These are phyloP conservation scores for Pristionchus exspectatus DNA, from an alignment of 2,888 invertebrate genomes.

Conservation along the genomic window DNA sequence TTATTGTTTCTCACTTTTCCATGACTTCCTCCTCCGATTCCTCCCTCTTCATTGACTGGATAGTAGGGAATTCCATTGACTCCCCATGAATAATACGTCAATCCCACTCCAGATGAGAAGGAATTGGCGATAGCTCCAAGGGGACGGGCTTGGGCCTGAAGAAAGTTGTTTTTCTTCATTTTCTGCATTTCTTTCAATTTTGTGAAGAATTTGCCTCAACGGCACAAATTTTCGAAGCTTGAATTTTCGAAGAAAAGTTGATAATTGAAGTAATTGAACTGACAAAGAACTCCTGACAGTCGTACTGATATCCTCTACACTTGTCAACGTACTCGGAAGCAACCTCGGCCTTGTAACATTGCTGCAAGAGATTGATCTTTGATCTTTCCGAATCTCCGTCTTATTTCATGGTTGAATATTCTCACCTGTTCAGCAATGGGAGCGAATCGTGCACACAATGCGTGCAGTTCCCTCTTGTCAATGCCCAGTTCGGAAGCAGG, in stretches of 20 bases:
- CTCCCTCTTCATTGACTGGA: conserved; percentile 73
- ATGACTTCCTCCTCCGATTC: conserved; percentile 71
- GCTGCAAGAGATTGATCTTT: conserved; percentile 56
- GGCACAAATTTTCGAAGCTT: not conserved
- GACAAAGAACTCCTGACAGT: conserved; percentile 60
- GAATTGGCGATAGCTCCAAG: conserved; percentile 73
- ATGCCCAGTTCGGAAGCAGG: conserved; percentile 60
- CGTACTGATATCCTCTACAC: conserved; percentile 69
- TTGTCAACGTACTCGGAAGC: conserved; percentile 67
- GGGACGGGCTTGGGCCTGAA: conserved; percentile 57
- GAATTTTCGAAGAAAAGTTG: not conserved
- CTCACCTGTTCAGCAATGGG: conserved; percentile 66
- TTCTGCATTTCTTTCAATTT: not conserved
- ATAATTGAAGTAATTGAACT: not conserved
- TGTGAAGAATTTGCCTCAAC: not conserved
- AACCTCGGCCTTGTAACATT: conserved; percentile 70
- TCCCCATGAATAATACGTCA: conserved; percentile 71
- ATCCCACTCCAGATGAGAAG: conserved; percentile 71
- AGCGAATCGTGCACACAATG: conserved; percentile 67
- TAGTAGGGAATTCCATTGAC: conserved; percentile 75
- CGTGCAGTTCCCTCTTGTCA: conserved; percentile 61
- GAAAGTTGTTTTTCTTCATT: not conserved
- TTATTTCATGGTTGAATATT: not conserved
- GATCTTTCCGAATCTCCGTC: not conserved
- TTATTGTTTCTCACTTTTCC: conserved; percentile 64